A percentile compares a stretch with the other conserved stretches of the same genome.
These are phyloP conservation scores for Dendrophyllia cribrosa DNA, from an alignment of 64 coral and sea anemone genomes.

Conservation along the genomic window DNA sequence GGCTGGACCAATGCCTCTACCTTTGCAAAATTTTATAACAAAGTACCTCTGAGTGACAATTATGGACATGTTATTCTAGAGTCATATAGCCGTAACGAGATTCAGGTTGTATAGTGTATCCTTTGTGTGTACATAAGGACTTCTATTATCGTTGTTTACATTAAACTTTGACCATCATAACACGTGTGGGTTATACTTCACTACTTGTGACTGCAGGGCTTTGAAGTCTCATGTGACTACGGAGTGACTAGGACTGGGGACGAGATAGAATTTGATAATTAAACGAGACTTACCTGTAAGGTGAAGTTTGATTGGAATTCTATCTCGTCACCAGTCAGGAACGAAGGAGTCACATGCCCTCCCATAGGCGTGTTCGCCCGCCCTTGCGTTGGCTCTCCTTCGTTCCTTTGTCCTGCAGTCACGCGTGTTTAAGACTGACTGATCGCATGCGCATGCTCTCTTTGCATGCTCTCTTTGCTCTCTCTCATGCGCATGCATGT, in stretches of 20 bases:
- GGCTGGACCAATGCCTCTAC: background rate
- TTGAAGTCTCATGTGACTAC: no score
- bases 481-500: no score
- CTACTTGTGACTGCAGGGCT: background rate
- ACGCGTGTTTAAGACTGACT: constrained; percentile 2
- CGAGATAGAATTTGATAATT: no score
- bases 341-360: no score
- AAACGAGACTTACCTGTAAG: no score
- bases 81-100: background rate
- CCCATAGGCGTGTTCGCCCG: background rate
- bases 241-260: no score
- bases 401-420: background rate
- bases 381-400: background rate
- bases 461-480: no score
- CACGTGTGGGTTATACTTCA: background rate
- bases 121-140: background rate
- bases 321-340: no score
- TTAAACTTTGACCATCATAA: background rate
- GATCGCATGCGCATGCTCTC: no score
- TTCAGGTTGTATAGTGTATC: background rate
- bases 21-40: constrained; percentile 9
- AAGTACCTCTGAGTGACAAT: background rate
- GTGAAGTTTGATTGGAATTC: no score
- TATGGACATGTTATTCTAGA: background rate
- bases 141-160: background rate